Conservation (phyloP, 2,888 invertebrate genomes). For the Phlogophora meticulosa region DNA sequence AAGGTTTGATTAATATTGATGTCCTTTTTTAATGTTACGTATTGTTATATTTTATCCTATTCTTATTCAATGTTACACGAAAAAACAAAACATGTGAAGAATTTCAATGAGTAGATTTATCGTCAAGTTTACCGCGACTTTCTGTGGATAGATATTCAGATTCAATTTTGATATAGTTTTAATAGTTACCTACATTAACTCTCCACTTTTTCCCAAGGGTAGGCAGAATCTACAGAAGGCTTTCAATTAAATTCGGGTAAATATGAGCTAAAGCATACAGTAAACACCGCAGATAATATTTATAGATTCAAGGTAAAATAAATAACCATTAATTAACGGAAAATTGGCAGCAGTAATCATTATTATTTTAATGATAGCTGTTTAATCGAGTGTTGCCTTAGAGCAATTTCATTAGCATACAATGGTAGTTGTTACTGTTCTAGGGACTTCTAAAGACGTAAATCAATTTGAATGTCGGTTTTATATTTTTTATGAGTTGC, state of each 20-base stretch:
- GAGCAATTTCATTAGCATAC: constrained; percentile 53
- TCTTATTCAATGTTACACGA: constrained; percentile 4
- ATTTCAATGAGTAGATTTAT: constrained; percentile 16
- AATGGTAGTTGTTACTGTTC: constrained; percentile 32
- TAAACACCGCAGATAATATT: constrained; percentile 27
- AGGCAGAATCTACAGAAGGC: no score
- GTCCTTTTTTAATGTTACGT: background rate
- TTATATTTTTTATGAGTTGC: background rate
- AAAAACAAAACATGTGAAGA: constrained; percentile 14
- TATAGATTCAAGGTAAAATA: constrained; percentile 40
- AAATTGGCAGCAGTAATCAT: constrained; percentile 34
- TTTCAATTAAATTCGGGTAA: background rate
- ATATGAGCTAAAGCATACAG: background rate
- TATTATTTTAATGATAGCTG: constrained; percentile 38
- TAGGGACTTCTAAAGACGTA: constrained; percentile 2
- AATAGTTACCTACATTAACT: no score
- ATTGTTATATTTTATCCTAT: constrained; percentile 17
- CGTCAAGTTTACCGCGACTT: background rate
- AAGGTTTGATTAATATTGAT: no score
- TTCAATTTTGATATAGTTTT: background rate
- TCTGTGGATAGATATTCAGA: background rate
- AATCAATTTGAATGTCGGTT: constrained; percentile 15
- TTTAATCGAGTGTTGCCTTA: constrained; percentile 58
- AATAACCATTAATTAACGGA: constrained; percentile 32
- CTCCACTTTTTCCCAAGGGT: no score